These are phyloP conservation scores for Heliconius hermathena DNA, from an alignment of 1,140 invertebrate genomes.

Conservation along the genomic window DNA sequence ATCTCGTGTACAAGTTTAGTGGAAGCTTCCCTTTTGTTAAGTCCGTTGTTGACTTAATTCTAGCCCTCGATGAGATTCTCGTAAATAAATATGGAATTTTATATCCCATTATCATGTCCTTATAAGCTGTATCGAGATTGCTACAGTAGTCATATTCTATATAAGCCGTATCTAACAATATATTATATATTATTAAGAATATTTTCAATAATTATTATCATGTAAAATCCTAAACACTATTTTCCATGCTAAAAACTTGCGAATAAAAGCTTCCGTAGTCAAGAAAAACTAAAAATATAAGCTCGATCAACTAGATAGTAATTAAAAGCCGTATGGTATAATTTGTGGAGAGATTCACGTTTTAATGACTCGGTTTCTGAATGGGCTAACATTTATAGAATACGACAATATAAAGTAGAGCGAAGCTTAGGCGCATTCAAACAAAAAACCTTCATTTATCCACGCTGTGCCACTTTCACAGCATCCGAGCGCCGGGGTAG, in stretches of 20 bases:
- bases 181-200: not conserved
- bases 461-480: slow-evolving; percentile 78
- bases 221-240: not conserved
- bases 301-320: slow-evolving; percentile 19
- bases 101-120: slow-evolving; percentile 47
- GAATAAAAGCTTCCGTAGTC: not conserved
- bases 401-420: slow-evolving; percentile 77
- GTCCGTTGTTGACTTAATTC: slow-evolving; percentile 76
- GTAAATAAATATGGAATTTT: slow-evolving; percentile 73
- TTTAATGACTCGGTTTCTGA: slow-evolving; percentile 68
- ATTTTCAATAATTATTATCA: not conserved
- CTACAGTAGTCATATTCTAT: not conserved
- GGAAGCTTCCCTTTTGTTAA: slow-evolving; percentile 59
- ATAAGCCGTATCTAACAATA: not conserved
- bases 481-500: slow-evolving; percentile 77
- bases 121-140: slow-evolving; percentile 6
- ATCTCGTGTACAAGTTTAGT: slow-evolving; percentile 18
- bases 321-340: slow-evolving; percentile 38
- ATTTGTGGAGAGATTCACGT: slow-evolving; percentile 50
- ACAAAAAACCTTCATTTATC: slow-evolving; percentile 80
- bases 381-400: slow-evolving; percentile 77
- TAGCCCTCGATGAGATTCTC: slow-evolving; percentile 66
- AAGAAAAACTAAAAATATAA: not conserved
- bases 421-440: slow-evolving; percentile 77
- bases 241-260: not conserved